phyloP scores from a whole-genome alignment of 2,888 invertebrate genomes.

The Synanthedon andrenaeformis region DNA sequence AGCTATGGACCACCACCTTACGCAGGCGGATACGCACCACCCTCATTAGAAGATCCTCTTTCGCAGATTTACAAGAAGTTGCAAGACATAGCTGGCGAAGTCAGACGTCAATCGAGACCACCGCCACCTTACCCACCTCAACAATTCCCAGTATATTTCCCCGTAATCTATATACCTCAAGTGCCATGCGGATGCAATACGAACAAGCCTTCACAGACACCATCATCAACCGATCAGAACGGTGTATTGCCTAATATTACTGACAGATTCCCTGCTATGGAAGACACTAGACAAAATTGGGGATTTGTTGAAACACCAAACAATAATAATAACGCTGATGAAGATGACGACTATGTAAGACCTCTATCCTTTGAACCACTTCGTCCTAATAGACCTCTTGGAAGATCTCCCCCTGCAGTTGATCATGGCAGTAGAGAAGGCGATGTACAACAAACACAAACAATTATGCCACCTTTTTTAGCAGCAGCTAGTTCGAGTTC shows the following conservation, averaged over 20 bases:
- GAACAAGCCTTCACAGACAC: neutral
- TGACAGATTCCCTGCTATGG: constrained; percentile 29
- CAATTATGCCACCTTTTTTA: neutral
- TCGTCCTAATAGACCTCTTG: constrained; percentile 15
- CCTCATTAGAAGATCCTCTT: constrained; percentile 23
- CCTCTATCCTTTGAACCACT: constrained; percentile 46
- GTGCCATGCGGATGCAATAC: constrained; percentile 1
- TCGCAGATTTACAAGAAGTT: constrained; percentile 27
- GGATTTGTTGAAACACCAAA: constrained; percentile 22
- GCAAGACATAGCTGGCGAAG: constrained; percentile 26
- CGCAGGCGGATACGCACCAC: constrained; percentile 16
- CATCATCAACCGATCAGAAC: neutral
- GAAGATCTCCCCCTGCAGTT: constrained; percentile 22
- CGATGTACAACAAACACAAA: neutral
- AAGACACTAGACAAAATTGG: constrained; percentile 45
- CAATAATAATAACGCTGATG: constrained; percentile 17
- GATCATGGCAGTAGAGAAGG: constrained; percentile 24
- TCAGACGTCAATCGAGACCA: constrained; percentile 15
- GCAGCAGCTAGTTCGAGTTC: neutral
- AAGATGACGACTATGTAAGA: constrained; percentile 26
- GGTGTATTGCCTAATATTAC: neutral
- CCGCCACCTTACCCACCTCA: neutral
- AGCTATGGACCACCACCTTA: constrained; percentile 17
- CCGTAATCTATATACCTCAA: constrained; percentile 6
- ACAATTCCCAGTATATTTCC: constrained; percentile 4